Evolutionary conservation across 2,888 invertebrate species (phyloP).

Genomic region (Peribatodes rhomboidaria): DNA sequence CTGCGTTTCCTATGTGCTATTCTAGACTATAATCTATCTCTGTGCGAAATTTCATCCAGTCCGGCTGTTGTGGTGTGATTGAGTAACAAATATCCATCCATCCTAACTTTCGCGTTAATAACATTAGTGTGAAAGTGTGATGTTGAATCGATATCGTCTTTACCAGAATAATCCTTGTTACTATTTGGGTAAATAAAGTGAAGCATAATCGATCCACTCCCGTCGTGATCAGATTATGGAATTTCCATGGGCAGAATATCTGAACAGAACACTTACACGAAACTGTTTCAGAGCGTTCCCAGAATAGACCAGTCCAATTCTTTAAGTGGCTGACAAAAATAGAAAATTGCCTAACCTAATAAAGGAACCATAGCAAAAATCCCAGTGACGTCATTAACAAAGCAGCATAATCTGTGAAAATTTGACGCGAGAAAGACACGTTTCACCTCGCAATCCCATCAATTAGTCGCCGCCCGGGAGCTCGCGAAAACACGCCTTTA

Average conservation of each 20-base stretch:
- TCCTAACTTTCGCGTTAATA: too few relatives aligned
- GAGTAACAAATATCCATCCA: too few relatives aligned
- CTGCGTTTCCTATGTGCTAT: too few relatives aligned
- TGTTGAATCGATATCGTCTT: not conserved
- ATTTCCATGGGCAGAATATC: not conserved
- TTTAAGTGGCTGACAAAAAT: not conserved
- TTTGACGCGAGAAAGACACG: slow-evolving; percentile 46
- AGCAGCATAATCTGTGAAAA: slow-evolving; percentile 45
- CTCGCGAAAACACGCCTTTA: slow-evolving; percentile 53
- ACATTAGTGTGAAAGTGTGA: too few relatives aligned
- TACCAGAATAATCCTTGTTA: not conserved
- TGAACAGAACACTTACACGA: not conserved
- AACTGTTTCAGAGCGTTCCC: not conserved
- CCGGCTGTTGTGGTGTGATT: too few relatives aligned
- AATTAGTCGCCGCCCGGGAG: slow-evolving; percentile 56
- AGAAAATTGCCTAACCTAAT: slow-evolving; percentile 29
- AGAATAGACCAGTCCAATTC: not conserved
- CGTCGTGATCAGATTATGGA: not conserved
- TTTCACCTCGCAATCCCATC: slow-evolving; percentile 56
- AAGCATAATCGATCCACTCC: slow-evolving; percentile 2
- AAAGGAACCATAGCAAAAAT: slow-evolving; percentile 35
- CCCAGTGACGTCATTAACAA: slow-evolving; percentile 43
- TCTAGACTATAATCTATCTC: too few relatives aligned
- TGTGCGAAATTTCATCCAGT: too few relatives aligned
- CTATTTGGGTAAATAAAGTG: slow-evolving; percentile 2